Conservation (phyloP, 2,113 vertebrate species). For the Brachypteracias leptosomus region DNA sequence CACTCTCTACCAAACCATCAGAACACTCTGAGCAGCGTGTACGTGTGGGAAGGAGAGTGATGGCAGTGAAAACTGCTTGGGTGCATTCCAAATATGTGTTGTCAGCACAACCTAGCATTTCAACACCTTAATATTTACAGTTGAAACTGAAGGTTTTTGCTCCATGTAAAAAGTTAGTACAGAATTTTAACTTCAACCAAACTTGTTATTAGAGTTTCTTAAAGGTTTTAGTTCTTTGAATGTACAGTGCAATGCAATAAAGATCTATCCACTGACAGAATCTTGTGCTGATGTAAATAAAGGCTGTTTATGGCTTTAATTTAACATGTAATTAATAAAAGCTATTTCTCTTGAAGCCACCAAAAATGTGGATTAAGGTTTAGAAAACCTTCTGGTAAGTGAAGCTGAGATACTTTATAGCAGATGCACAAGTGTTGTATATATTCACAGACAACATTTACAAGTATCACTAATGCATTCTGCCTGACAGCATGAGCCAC, state of each 20-base stretch:
- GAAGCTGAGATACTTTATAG: conserved; percentile 4
- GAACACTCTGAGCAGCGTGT: neutral
- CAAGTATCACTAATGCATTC: neutral
- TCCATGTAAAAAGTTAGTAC: neutral
- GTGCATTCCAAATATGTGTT: neutral
- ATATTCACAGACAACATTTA: neutral
- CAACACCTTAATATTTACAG: neutral
- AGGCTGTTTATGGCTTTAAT: neutral
- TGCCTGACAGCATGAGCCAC: conserved; percentile 24
- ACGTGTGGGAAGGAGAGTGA: neutral
- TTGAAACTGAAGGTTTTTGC: neutral
- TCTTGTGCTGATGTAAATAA: neutral
- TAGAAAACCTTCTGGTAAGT: conserved; percentile 37
- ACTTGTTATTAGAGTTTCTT: neutral
- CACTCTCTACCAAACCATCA: neutral
- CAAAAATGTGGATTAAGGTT: neutral
- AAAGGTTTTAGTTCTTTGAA: neutral
- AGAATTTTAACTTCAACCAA: neutral
- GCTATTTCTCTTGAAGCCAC: neutral
- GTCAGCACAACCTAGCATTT: neutral
- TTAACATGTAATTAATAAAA: conserved; percentile 33
- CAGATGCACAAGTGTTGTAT: neutral
- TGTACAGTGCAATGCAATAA: neutral
- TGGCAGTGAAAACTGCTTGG: neutral
- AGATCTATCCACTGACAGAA: neutral